Conservation (phyloP, 2,888 invertebrate genomes). For the Netelia melanura region DNA sequence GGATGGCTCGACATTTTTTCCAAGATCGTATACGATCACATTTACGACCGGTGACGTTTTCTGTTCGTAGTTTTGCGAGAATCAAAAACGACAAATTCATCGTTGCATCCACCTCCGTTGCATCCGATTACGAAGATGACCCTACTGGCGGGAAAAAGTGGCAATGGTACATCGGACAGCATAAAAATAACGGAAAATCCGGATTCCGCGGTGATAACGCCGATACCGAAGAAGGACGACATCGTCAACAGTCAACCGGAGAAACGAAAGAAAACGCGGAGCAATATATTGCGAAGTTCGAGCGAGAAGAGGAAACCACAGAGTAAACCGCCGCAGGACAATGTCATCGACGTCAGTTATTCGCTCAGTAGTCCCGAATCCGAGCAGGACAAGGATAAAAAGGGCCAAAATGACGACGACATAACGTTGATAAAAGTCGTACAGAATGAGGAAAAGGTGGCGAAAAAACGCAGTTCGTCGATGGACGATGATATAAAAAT, state of each 20-base stretch:
- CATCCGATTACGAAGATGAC: conserved; percentile 84
- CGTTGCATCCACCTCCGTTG: conserved; percentile 82
- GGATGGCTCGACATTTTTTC: neutral
- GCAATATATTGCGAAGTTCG: conserved; percentile 80
- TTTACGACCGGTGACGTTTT: neutral
- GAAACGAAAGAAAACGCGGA: conserved; percentile 81
- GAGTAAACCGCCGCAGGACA: conserved; percentile 79
- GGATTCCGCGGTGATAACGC: conserved; percentile 83
- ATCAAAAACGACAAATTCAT: conserved; percentile 81
- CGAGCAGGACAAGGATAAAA: conserved; percentile 82
- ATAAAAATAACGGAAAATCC: conserved; percentile 84
- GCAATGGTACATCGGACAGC: conserved; percentile 77
- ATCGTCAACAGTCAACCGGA: conserved; percentile 76
- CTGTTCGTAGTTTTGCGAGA: conserved; percentile 81
- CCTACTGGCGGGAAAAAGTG: conserved; percentile 78
- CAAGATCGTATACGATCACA: neutral
- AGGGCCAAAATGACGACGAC: conserved; percentile 82
- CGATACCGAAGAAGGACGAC: conserved; percentile 82
- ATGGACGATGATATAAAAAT: conserved; percentile 83
- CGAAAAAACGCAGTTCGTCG: conserved; percentile 69
- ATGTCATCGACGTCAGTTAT: conserved; percentile 78
- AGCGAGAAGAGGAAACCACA: conserved; percentile 79
- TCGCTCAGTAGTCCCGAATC: conserved; percentile 80
- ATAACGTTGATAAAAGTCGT: conserved; percentile 83
- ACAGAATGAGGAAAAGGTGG: conserved; percentile 79